Base-by-base conservation (phyloP, 1,140 invertebrate species). In the Scaptodrosophila lebanonensis region DNA sequence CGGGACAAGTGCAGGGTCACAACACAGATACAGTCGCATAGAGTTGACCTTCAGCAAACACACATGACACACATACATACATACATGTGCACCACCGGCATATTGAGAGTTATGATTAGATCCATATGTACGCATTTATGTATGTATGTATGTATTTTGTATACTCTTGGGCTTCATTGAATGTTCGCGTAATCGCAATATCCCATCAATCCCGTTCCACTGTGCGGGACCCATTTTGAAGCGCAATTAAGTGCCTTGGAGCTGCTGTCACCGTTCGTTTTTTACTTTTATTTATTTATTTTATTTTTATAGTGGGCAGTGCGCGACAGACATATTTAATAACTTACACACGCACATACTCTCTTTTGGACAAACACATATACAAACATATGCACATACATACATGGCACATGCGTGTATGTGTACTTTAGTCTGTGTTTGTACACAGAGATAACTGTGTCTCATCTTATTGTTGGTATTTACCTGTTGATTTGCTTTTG, bases 1-100 rank as follows among this genome's bases (percentile, higher is more conserved):
- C 68, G 63, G 29, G n/a, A n/a, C 75, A 73, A 82, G 68, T 82
- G 75, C 73, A 79, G 75, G 69, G 72, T 77, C 66, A 54, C 60
- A n/a, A 29, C 51, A 47, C 25, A 18, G 8, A 49, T 38, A 38
- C 32, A 27, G 9, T n/a, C n/a, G n/a, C n/a, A n/a, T n/a, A n/a
- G n/a, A n/a, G n/a, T n/a, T n/a, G n/a, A n/a, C n/a, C n/a, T n/a
- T n/a, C n/a, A n/a, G n/a, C n/a, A 48, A 7, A 35, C 44, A 20
- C 29, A 49, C 33, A 17, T 49, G 18, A 47, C 32, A 38, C 40
- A 27, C 45, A 29, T 20, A 50, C 36, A 58, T 27, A 59, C 35
- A 52, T 29, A 52, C 9, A 54, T 38, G 36, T 75, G 71, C 72
- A 68, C 70, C 40, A 58, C 33, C 29, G 18, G 18, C 13, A 30